Conservation (phyloP, 1,140 invertebrate species). For the Caenorhabditis remanei region DNA sequence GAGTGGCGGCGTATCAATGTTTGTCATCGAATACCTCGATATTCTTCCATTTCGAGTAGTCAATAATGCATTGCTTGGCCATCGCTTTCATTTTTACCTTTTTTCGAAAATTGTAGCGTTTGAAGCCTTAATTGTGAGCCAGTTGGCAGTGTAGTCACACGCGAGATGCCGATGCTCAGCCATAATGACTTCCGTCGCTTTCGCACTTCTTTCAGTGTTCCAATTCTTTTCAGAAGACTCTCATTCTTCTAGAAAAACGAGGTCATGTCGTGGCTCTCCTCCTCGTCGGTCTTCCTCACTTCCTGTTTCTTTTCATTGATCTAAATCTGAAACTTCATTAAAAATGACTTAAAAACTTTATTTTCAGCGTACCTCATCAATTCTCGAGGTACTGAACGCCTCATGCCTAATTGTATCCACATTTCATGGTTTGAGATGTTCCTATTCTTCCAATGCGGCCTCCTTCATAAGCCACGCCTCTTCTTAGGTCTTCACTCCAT, state of each 20-base stretch:
- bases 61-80: no score
- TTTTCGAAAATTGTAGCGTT: no score
- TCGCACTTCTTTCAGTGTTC: slow-evolving; percentile 88
- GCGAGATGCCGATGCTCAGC: no score
- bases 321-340: no score
- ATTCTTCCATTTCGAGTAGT: slow-evolving; percentile 70
- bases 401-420: slow-evolving; percentile 97
- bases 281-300: slow-evolving; percentile 79
- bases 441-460: slow-evolving; percentile 89
- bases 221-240: slow-evolving; percentile 89
- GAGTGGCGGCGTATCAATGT: slow-evolving; percentile 96
- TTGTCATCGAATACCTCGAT: slow-evolving; percentile 90
- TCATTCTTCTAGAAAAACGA: slow-evolving; percentile 94
- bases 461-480: slow-evolving; percentile 81
- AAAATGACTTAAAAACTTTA: no score
- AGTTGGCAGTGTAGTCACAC: no score
- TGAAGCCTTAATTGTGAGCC: no score
- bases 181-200: no score
- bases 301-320: slow-evolving; percentile 75
- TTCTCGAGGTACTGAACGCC: slow-evolving; percentile 93
- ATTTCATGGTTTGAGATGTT: slow-evolving; percentile 91
- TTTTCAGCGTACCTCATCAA: slow-evolving; percentile 90
- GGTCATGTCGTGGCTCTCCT: slow-evolving; percentile 87
- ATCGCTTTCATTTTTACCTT: no score
- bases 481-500: slow-evolving; percentile 81